Evolutionary conservation across 2,797 vertebrate genomes (phyloP).

Genomic region (Smutsia temminckii): DNA sequence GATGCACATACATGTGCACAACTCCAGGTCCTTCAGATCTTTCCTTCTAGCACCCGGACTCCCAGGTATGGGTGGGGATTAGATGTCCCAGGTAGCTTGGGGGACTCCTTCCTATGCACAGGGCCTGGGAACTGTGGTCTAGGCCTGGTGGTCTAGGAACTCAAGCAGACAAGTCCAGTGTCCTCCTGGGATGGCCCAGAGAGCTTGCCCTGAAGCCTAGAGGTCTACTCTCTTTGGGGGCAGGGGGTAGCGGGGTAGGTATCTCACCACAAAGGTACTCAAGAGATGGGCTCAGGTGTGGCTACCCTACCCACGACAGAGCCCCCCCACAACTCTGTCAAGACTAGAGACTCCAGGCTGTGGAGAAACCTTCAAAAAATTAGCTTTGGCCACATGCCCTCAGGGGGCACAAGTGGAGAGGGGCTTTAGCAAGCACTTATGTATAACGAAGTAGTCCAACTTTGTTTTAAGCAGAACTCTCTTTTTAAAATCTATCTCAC

Average conservation of each 20-base stretch:
- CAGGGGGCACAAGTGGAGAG: background rate
- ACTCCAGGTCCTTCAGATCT: background rate
- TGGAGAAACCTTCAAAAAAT: conserved; percentile 8
- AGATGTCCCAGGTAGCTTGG: background rate
- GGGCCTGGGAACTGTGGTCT: background rate
- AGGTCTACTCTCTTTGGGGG: background rate
- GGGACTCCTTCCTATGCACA: background rate
- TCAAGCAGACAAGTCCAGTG: background rate
- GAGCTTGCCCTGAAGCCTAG: background rate
- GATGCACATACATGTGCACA: background rate
- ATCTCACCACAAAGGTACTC: background rate
- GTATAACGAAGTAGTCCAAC: background rate
- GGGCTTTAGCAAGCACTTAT: background rate
- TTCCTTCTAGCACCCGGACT: background rate
- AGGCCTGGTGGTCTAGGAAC: background rate
- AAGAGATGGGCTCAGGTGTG: background rate
- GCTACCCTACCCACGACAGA: background rate
- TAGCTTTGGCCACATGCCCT: background rate
- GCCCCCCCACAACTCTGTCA: background rate
- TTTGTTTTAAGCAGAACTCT: background rate
- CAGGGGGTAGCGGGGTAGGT: too few relatives aligned
- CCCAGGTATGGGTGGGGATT: conserved; percentile 18
- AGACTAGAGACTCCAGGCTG: background rate
- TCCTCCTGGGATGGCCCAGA: background rate
- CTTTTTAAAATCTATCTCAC: background rate